Base-by-base conservation (phyloP, 2,888 invertebrate genomes). In the Diogma glabrata region DNA sequence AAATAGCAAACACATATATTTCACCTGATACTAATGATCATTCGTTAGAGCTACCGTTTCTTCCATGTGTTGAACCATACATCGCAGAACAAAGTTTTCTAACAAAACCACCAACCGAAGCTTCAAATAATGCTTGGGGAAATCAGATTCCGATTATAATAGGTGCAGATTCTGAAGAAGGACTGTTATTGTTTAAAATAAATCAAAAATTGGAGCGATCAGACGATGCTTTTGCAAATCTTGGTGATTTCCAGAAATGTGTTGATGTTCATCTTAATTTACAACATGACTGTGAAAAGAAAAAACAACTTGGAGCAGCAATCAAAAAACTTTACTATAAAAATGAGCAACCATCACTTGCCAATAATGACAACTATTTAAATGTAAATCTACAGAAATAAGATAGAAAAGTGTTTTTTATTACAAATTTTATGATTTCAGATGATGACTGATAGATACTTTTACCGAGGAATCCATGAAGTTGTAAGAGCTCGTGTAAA, bases 381-480 rank as follows among this genome's bases (percentile, higher is more conserved):
- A n/a, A n/a, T n/a, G n/a, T n/a, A n/a, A n/a, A n/a, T n/a, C n/a
- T n/a, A n/a, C n/a, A n/a, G n/a, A n/a, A n/a, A n/a, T n/a, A n/a
- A n/a, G n/a, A n/a, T n/a, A n/a, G n/a, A n/a, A n/a, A n/a, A n/a
- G n/a, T n/a, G n/a, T n/a, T n/a, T n/a, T n/a, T n/a, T n/a, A n/a
- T n/a, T n/a, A n/a, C n/a, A n/a, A n/a, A n/a, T n/a, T n/a, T n/a
- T n/a, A n/a, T n/a, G n/a, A 17, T 22, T 22, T 8, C 4, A 43
- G 43, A 43, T 43, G 43, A n/a, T 66, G 53, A 64, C 67, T 1
- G 67, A 68, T 51, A 69, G 67, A 61, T 62, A 61, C 26, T 70
- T 70, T 52, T 69, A 67, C 68, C 70, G 68, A 53, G 65, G 65
- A 53, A 65, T 69, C 24, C 67, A 70, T 50, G n/a, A 14, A 3